phyloP scores from a whole-genome alignment of 1,140 invertebrate species.

The Nebria ingens region DNA sequence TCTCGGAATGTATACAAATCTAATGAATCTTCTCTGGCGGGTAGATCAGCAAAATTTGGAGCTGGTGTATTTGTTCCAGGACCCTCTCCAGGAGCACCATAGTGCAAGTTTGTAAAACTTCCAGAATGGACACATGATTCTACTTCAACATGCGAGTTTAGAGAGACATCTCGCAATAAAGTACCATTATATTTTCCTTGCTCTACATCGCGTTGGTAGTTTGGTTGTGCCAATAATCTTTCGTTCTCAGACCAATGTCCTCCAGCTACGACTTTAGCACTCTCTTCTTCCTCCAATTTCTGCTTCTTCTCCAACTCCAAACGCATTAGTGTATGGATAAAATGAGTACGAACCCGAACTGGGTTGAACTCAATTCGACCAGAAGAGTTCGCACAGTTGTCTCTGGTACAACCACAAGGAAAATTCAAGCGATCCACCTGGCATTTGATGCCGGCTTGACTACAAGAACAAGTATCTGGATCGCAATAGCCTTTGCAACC shows the following conservation, averaged over 20 bases:
- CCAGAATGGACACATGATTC: slow-evolving; percentile 51
- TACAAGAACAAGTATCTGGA: slow-evolving; percentile 90
- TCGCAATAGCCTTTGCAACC: slow-evolving; percentile 90
- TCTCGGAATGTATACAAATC: slow-evolving; percentile 56
- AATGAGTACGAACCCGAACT: slow-evolving; percentile 90
- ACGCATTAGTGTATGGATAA: slow-evolving; percentile 93
- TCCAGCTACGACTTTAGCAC: slow-evolving; percentile 4
- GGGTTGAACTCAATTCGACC: slow-evolving; percentile 96
- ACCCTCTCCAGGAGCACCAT: slow-evolving; percentile 32
- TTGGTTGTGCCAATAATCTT: slow-evolving; percentile 19
- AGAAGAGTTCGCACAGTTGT: slow-evolving; percentile 85
- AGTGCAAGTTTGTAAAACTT: slow-evolving; percentile 55
- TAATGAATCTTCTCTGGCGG: slow-evolving; percentile 48
- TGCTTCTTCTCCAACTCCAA: slow-evolving; percentile 83
- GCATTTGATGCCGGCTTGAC: slow-evolving; percentile 86
- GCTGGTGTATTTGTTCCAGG: slow-evolving; percentile 19
- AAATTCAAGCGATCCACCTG: slow-evolving; percentile 86
- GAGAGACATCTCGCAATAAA: slow-evolving; percentile 41
- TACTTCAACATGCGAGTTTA: slow-evolving; percentile 44
- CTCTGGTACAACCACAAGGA: slow-evolving; percentile 90
- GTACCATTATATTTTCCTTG: slow-evolving; percentile 31
- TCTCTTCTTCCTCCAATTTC: slow-evolving; percentile 27
- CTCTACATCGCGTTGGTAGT: slow-evolving; percentile 17
- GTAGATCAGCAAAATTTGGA: slow-evolving; percentile 33
- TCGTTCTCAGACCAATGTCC: slow-evolving; percentile 33